Percentiles rank a stretch among this genome's conserved stretches.
Evolutionary conservation across 2,797 vertebrate genomes (phyloP).

Genomic region (Parotocinclus haroldoi): DNA sequence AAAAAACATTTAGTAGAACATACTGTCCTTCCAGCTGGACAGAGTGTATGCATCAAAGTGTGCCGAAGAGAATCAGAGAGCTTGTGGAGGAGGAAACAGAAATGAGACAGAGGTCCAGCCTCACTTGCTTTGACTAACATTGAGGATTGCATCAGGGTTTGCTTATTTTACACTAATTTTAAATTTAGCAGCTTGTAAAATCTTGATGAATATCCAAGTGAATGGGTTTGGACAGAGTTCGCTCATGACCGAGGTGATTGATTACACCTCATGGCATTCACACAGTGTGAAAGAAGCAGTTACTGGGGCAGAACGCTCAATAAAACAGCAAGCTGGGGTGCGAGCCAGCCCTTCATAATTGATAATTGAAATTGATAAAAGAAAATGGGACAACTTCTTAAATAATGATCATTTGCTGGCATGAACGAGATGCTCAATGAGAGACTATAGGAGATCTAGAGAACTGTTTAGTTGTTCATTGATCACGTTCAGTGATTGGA

Average conservation of each 20-base stretch:
- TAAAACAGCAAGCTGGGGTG: not conserved
- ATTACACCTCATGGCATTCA: not conserved
- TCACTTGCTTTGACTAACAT: constrained; percentile 23
- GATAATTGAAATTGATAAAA: too few species aligned
- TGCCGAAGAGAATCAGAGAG: not conserved
- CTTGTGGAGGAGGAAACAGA: constrained; percentile 4
- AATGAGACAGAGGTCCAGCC: constrained; percentile 17
- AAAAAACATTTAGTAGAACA: constrained; percentile 11
- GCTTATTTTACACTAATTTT: constrained; percentile 20
- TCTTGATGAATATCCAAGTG: not conserved
- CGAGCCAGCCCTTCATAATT: not conserved
- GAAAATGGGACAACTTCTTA: not conserved
- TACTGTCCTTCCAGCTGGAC: constrained; percentile 19
- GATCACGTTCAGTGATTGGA: not conserved
- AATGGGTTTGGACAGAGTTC: constrained; percentile 2
- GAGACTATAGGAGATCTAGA: too few species aligned
- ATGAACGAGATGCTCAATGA: too few species aligned
- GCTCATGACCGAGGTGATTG: not conserved
- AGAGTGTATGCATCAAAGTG: constrained; percentile 3
- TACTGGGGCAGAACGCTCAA: not conserved
- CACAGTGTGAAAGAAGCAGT: not conserved
- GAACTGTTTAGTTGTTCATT: too few species aligned
- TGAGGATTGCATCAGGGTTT: not conserved
- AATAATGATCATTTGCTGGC: not conserved
- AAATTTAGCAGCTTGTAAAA: constrained; percentile 1